Base-by-base conservation (phyloP, 1,140 invertebrate species). In the Steinernema feltiae region DNA sequence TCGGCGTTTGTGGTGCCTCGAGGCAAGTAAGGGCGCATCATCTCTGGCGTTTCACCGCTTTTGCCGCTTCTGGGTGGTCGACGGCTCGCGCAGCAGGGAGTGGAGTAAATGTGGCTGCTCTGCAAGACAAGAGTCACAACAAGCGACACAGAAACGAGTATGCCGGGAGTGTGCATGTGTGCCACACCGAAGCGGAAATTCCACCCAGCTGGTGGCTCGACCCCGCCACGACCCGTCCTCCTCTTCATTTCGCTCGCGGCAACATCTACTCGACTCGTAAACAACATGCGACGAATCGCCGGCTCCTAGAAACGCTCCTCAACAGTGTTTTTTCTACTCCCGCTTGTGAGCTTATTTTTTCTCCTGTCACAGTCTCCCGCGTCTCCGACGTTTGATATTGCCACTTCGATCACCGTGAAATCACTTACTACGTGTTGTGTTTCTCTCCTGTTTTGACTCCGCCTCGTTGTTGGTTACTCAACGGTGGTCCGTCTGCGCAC, bases 231-330 rank as follows among this genome's bases (percentile, higher is more conserved):
- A 41, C 35, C 35, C 53, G 41, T 46, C 24, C 53, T 12, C 53
- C 53, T 63, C 53, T 63, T 63, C 53, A 63, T 63, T 63, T 63
- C 24, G 53, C 53, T 63, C 24, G 53, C 53, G 53, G 53, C 53
- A 63, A 63, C 53, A 63, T 63, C 35, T 18, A 18, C 53, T 15
- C 53, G 24, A 27, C 53, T 63, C 53, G 53, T 63, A 63, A 63
- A 63, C 53, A 63, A 63, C 12, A 63, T 63, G 53, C 15, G n/a
- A n/a, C n/a, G n/a, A n/a, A n/a, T n/a, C 35, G 35, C 35, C 35
- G 35, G 35, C 35, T 41, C n/a, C n/a, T n/a, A n/a, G n/a, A n/a
- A n/a, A n/a, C n/a, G n/a, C n/a, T n/a, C n/a, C n/a, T n/a, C n/a
- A n/a, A n/a, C n/a, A n/a, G n/a, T n/a, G n/a, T n/a, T n/a, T n/a